Evolutionary conservation across 2,113 vertebrate genomes (phyloP), one percentile per base, ranked within the genome.

Genomic region (Sus scrofa): DNA sequence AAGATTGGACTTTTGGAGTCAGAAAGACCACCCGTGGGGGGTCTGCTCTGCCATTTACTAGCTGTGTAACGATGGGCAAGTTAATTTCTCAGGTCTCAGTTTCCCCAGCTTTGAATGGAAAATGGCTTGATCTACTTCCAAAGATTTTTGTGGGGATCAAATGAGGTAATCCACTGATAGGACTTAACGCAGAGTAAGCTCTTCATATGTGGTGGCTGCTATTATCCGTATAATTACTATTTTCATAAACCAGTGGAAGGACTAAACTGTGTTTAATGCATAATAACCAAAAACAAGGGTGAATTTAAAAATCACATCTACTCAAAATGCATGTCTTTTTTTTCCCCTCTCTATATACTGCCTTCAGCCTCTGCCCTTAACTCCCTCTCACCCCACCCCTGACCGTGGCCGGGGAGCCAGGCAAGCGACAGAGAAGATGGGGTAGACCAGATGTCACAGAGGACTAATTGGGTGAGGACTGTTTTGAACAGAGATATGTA

Each of bases 391-490:
- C n/a, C 30, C 20, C 44, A 37, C 15, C 9, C 86, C 86, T 52
- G 37, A 70, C 16, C 18, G 30, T 27, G 70, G 50, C 63, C 58
- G 27, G 81, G 5, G 20, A 52, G 20, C 58, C 32, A 5, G 39
- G 50, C 30, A 1, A 79, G 20, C 30, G 6, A 32, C 18, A 52
- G n/a, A 56, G 39, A 71, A 15, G 60, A 27, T 34, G 24, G 82
- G 56, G 90, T 67, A 83, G 87, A 90, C 78, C 93, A 93, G 82
- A 77, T 77, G 39, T 65, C 81, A 22, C 34, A 22, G 84, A 94
- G 58, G 50, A 63, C 54, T 60, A 15, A 37, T 7, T 50, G 7
- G 14, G 15, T 26, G 8, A 93, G 16, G 54, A 15, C 22, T 7
- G 0, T 54, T 87, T 73, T 19, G 18, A 44, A 90, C 2, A 88